phyloP scores from a whole-genome alignment of 2,113 vertebrate genomes.

The Salminus brasiliensis region DNA sequence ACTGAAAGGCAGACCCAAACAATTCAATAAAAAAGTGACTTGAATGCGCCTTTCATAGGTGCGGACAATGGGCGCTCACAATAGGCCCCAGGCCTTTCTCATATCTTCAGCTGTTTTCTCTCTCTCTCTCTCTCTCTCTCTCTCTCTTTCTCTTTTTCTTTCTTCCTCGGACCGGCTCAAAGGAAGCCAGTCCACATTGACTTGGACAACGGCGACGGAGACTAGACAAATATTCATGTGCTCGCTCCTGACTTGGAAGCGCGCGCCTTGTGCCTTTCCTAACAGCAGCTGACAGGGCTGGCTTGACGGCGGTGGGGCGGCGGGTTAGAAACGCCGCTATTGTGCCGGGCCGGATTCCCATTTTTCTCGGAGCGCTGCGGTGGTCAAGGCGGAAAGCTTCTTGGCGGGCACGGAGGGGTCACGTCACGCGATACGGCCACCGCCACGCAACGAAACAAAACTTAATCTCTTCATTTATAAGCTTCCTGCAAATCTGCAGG shows the following conservation, averaged over 20 bases:
- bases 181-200: constrained; percentile 59
- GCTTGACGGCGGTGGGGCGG: background rate
- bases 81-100: constrained; percentile 71
- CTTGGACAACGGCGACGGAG: constrained; percentile 25
- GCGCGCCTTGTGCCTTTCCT: background rate
- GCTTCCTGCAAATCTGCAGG: too few relatives aligned
- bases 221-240: constrained; percentile 13
- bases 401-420: too few relatives aligned
- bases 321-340: background rate
- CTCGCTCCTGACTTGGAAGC: constrained; percentile 15
- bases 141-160: too few relatives aligned
- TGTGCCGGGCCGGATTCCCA: background rate
- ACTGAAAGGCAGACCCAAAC: constrained; percentile 74
- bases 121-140: too few relatives aligned
- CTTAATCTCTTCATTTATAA: background rate
- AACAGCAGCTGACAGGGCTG: background rate
- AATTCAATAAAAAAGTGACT: constrained; percentile 80
- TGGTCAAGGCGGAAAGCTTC: background rate
- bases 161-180: constrained; percentile 64
- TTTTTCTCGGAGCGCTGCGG: background rate
- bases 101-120: constrained; percentile 70
- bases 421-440: background rate
- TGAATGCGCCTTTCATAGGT: constrained; percentile 77
- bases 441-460: background rate
- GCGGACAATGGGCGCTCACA: constrained; percentile 72